Evolutionary conservation across 2,888 invertebrate genomes (phyloP), one percentile per base, ranked within the genome.

Genomic region (Phyllotreta cruciferae): DNA sequence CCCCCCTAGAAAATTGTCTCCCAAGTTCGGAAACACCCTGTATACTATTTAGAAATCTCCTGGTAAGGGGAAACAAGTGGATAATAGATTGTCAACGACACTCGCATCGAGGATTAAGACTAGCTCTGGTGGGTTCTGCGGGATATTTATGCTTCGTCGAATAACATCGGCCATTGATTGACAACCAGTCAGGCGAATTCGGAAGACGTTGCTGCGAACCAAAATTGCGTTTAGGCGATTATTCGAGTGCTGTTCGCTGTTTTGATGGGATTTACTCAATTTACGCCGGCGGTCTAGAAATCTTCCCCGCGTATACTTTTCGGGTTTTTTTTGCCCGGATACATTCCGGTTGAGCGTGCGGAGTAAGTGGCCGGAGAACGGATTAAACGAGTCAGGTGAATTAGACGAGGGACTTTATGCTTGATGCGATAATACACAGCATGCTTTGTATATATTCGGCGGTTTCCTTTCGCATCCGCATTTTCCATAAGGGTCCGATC

Each of bases 71-170:
- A 62, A 56, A 55, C 64, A 42, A 50, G 57, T 50, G 54, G 53
- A 64, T 64, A 64, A 64, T 64, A 64, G 56, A 61, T 61, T 64
- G 64, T 64, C 64, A 64, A 53, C 57, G 13, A 39, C 64, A 64
- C 50, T 61, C 61, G 54, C 24, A 62, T 35, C 49, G 37, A 56
- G 62, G 57, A 64, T 64, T 64, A 64, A 62, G 52, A 49, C 56
- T 42, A 11, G 52, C 35, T 49, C 35, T 11, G 52, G 37, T 52
- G 52, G 13, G 52, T 24, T 24, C 24, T 24, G 24, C 24, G 24
- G 24, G 24, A 4, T 52, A 37, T 62, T 64, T 49, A 54, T 53
- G 64, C 61, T 11, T 42, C 50, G 61, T 50, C 57, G 62, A 58
- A 61, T 62, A 61, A 58, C 42, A 62, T 64, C 64, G 57, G 53